Conservation (phyloP, 2,113 vertebrate genomes). For the Helogale parvula region DNA sequence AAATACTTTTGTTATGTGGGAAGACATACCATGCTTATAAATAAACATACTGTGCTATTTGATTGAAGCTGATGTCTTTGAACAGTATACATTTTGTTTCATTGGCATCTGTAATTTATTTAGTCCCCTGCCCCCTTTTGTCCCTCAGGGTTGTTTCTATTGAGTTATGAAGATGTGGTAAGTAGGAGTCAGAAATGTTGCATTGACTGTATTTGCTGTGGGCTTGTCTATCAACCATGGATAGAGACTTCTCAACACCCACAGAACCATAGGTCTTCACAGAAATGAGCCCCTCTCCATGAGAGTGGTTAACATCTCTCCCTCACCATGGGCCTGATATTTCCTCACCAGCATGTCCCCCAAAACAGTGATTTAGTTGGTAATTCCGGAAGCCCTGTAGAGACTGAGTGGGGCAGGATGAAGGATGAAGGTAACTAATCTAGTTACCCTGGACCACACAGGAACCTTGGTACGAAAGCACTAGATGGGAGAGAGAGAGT, state of each 20-base stretch:
- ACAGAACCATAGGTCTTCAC: background rate
- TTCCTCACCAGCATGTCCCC: background rate
- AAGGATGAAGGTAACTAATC: background rate
- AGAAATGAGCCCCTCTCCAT: background rate
- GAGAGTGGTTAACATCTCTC: background rate
- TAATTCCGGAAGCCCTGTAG: background rate
- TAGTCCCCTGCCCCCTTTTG: background rate
- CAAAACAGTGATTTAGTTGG: background rate
- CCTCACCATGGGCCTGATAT: background rate
- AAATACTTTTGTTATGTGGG: background rate
- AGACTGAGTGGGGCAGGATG: background rate
- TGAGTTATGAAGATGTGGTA: background rate
- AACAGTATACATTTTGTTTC: background rate
- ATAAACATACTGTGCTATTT: background rate
- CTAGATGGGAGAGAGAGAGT: background rate
- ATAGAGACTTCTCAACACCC: background rate
- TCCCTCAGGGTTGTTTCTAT: background rate
- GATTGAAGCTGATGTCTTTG: background rate
- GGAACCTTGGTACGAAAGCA: background rate
- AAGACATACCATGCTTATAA: background rate
- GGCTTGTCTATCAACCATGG: background rate
- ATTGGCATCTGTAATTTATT: background rate
- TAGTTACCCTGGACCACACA: background rate
- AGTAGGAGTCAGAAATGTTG: background rate
- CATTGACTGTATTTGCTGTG: background rate